phyloP scores from a whole-genome alignment of 2,888 invertebrate genomes.

The Eupeodes latifasciatus region DNA sequence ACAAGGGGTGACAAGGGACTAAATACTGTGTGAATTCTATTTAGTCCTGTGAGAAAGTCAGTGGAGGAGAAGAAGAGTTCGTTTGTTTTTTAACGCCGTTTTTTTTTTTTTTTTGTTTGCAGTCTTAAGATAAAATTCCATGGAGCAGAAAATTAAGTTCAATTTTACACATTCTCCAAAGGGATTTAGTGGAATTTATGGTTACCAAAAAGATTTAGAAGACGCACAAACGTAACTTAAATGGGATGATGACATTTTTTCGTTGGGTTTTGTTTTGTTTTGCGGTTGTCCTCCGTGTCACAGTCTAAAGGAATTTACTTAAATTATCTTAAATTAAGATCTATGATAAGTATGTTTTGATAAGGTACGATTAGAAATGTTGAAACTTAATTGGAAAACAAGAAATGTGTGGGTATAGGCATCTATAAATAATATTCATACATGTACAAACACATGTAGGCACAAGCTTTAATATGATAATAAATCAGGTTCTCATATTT shows the following conservation, averaged over 20 bases:
- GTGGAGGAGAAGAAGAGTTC: neutral
- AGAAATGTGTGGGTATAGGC: neutral
- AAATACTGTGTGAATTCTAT: slow-evolving; percentile 21
- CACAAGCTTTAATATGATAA: neutral
- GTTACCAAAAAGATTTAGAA: neutral
- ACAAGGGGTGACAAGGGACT: slow-evolving; percentile 62
- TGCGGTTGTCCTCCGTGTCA: neutral
- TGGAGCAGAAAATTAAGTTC: slow-evolving; percentile 62
- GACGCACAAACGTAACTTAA: neutral
- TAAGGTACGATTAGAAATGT: slow-evolving; percentile 3
- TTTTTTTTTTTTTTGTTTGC: neutral
- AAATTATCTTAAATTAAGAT: slow-evolving; percentile 5
- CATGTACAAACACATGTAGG: neutral
- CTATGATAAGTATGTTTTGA: neutral
- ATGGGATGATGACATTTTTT: neutral
- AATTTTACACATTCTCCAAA: slow-evolving; percentile 41
- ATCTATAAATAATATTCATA: too few species aligned
- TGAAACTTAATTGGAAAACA: neutral
- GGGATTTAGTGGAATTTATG: slow-evolving; percentile 45
- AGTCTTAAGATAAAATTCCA: slow-evolving; percentile 35
- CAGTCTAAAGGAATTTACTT: neutral
- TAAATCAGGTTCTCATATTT: slow-evolving; percentile 1
- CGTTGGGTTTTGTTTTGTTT: neutral
- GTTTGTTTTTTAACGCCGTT: neutral
- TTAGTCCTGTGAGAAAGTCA: neutral